Evolutionary conservation across 2,888 invertebrate genomes (phyloP), one percentile per base, ranked within the genome.

Genomic region (Altica lythri): DNA sequence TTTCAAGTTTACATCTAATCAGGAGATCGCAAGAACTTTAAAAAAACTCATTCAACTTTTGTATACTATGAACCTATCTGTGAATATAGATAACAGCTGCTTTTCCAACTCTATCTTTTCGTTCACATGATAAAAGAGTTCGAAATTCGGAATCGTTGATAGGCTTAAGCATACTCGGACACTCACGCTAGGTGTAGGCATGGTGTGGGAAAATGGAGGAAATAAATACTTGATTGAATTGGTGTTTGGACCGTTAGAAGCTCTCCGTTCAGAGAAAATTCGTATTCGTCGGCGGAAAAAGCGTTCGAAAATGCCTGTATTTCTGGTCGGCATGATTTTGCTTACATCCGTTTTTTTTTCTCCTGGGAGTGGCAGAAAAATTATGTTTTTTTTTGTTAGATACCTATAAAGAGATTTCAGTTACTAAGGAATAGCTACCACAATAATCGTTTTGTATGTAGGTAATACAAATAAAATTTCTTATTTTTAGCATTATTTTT

Each of bases 151-250:
- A 37, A 46, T 46, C 27, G 46, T 22, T 46, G 35, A 46, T 37
- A 30, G 35, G 35, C 27, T n/a, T n/a, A n/a, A n/a, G n/a, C 17
- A 22, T 45, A 22, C 14, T 46, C 30, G 46, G 14, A 13, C 9
- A 17, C 22, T 25, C 34, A 34, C 25, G 34, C 14, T 22, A 17
- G 46, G 25, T 35, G 22, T n/a, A n/a, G n/a, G n/a, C n/a, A n/a
- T n/a, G 27, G 46, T 46, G 35, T 46, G 46, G 46, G 35, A 46
- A 46, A 46, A 45, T 34, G 16, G 45, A 45, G 45, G 34, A 45
- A 45, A 46, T 46, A 46, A 46, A 46, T 46, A 46, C 46, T 46
- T 46, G 37, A 46, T 46, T 46, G 46, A 46, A 46, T 46, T 37
- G 46, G 46, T 37, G 46, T 46, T 46, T 27, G 34, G n/a, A n/a